phyloP scores from a whole-genome alignment of 2,888 invertebrate genomes.

The Notodonta ziczac region DNA sequence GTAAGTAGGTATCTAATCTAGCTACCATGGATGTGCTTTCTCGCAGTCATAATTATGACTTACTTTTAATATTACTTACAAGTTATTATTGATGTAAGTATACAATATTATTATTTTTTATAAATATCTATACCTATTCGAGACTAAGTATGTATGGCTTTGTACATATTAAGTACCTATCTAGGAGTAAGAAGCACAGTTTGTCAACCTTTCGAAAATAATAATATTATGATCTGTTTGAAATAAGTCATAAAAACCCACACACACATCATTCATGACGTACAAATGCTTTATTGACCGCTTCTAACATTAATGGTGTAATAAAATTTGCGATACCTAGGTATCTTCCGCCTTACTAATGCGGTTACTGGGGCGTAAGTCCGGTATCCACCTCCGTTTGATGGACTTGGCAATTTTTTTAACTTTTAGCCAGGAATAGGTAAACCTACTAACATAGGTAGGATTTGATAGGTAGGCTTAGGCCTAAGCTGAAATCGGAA shows the following conservation, averaged over 20 bases:
- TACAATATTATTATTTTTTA: too few relatives aligned
- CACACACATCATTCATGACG: slow-evolving; percentile 2
- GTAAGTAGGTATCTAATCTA: too few relatives aligned
- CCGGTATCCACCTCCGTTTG: slow-evolving; percentile 24
- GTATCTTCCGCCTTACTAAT: slow-evolving; percentile 37
- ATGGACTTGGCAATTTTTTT: slow-evolving; percentile 46
- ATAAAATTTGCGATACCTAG: slow-evolving; percentile 39
- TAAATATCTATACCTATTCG: too few relatives aligned
- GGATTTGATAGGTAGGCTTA: too few relatives aligned
- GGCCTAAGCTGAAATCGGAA: too few relatives aligned
- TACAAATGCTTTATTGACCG: slow-evolving; percentile 33
- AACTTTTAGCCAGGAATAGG: slow-evolving; percentile 13
- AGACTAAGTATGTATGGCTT: too few relatives aligned
- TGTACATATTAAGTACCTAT: background rate
- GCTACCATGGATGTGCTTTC: too few relatives aligned
- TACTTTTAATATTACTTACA: too few relatives aligned
- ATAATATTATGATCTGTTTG: background rate
- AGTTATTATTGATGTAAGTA: too few relatives aligned
- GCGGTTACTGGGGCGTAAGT: slow-evolving; percentile 48
- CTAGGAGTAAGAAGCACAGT: background rate
- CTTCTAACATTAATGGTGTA: slow-evolving; percentile 33
- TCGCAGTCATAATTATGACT: too few relatives aligned
- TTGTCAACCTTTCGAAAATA: background rate
- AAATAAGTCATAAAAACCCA: background rate
- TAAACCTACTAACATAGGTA: too few relatives aligned